A percentile compares a stretch with the other conserved stretches of the same genome.
Conservation (phyloP, 2,888 invertebrate species). For the Sisyra nigra region DNA sequence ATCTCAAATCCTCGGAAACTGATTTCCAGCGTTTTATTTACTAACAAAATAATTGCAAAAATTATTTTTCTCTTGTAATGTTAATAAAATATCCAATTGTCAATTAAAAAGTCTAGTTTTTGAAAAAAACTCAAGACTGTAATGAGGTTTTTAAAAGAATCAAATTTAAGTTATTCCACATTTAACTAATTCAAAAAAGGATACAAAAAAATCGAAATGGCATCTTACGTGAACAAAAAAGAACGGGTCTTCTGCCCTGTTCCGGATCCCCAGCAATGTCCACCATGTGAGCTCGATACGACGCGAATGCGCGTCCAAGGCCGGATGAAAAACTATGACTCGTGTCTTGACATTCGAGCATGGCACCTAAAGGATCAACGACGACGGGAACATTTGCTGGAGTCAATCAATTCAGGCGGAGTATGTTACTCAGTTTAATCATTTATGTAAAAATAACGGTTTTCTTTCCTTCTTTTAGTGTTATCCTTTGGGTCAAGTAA, state of each 20-base stretch:
- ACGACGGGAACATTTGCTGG: conserved; percentile 25
- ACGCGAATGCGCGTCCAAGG: conserved; percentile 31
- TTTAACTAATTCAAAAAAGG: too few relatives aligned
- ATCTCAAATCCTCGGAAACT: too few relatives aligned
- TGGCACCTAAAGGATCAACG: conserved; percentile 32
- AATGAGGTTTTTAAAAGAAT: too few relatives aligned
- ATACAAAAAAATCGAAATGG: not conserved
- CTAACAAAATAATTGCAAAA: too few relatives aligned
- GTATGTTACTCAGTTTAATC: not conserved
- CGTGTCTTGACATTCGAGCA: conserved; percentile 35
- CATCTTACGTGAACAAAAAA: conserved; percentile 3
- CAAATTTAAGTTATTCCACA: too few relatives aligned
- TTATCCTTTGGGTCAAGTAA: not conserved
- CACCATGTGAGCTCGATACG: not conserved
- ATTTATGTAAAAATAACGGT: not conserved
- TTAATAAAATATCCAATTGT: too few relatives aligned
- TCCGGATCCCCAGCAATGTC: not conserved
- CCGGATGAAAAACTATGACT: conserved; percentile 34
- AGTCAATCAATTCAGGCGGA: conserved; percentile 13
- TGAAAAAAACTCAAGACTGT: too few relatives aligned
- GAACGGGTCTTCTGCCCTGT: not conserved
- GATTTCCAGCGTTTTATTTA: too few relatives aligned
- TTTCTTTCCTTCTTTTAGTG: not conserved
- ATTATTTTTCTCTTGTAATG: too few relatives aligned
- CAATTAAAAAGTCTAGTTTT: too few relatives aligned